Conservation (phyloP, 2,888 invertebrate genomes). For the Andrena dorsata region DNA sequence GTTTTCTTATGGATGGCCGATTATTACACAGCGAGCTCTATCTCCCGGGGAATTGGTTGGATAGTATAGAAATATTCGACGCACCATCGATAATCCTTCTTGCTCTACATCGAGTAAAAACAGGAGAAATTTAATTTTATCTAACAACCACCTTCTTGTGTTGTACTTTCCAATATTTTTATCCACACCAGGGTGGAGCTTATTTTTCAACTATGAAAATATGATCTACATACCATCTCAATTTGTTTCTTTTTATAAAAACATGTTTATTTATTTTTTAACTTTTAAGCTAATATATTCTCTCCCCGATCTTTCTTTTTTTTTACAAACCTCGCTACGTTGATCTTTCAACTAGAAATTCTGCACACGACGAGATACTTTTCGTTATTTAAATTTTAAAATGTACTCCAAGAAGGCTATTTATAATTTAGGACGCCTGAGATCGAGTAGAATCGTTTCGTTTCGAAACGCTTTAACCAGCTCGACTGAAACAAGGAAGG, state of each 20-base stretch:
- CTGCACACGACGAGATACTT: too few species aligned
- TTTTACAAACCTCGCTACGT: too few species aligned
- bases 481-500: neutral
- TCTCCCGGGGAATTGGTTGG: conserved; percentile 39
- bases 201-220: too few species aligned
- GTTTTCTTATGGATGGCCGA: conserved; percentile 43
- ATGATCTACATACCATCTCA: too few species aligned
- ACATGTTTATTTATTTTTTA: too few species aligned
- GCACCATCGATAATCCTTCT: conserved; percentile 1
- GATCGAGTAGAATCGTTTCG: neutral
- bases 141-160: neutral
- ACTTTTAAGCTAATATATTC: too few species aligned
- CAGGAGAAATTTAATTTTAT: too few species aligned
- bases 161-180: conserved; percentile 17
- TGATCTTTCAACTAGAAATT: too few species aligned
- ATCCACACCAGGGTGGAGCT: neutral
- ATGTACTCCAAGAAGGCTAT: too few species aligned
- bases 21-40: conserved; percentile 40
- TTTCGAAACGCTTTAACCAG: neutral
- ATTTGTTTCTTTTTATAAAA: too few species aligned
- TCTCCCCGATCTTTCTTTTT: too few species aligned
- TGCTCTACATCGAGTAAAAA: neutral
- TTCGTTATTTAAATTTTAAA: too few species aligned
- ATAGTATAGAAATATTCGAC: neutral
- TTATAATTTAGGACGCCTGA: neutral